Evolutionary conservation across 2,797 vertebrate genomes (phyloP).

Genomic region (Coranthus polyacanthus): DNA sequence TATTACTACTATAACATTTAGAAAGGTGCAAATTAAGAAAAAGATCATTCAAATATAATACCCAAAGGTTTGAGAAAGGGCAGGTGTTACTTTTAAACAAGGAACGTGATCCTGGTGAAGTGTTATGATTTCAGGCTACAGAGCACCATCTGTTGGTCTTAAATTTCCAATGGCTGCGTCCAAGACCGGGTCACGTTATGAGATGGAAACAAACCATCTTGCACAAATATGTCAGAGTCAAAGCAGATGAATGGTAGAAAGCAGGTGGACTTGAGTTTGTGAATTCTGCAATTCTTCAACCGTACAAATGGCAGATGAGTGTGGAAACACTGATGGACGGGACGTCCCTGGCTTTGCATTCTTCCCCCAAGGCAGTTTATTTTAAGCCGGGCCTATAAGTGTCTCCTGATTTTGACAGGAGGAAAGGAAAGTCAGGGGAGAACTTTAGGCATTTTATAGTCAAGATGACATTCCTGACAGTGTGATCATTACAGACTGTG

Average conservation of each 20-base stretch:
- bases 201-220: slow-evolving; percentile 2
- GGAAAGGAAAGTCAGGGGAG: not conserved
- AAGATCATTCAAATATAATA: not conserved
- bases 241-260: slow-evolving; percentile 20
- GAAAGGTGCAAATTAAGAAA: not conserved
- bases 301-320: not conserved
- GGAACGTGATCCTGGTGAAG: not conserved
- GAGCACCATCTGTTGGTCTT: slow-evolving; percentile 72
- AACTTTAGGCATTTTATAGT: not conserved
- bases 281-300: slow-evolving; percentile 14
- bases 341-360: not conserved
- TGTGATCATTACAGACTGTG: not conserved
- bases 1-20: not conserved
- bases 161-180: slow-evolving; percentile 5
- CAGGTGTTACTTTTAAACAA: slow-evolving; percentile 29
- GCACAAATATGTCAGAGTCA: slow-evolving; percentile 3
- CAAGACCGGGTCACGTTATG: not conserved
- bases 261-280: slow-evolving; percentile 17
- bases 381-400: not conserved
- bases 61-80: not conserved
- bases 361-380: slow-evolving; percentile 1
- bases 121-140: slow-evolving; percentile 46
- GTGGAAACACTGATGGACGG: not conserved
- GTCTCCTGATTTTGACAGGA: slow-evolving; percentile 15
- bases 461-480: not conserved